phyloP scores from a whole-genome alignment of 2,888 invertebrate species.

The Drosophila borealis region DNA sequence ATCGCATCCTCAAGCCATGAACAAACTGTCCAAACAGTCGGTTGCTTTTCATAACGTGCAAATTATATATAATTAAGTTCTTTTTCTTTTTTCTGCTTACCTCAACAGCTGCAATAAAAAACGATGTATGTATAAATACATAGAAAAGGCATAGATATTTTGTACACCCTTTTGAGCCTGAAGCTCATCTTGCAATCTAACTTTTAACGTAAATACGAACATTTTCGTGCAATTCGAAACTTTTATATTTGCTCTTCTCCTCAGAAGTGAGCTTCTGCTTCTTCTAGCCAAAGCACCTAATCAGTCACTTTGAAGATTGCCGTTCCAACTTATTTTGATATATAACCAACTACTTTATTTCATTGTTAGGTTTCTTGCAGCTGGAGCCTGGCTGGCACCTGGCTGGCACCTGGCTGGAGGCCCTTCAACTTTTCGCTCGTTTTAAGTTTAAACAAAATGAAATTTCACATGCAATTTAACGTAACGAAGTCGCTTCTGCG shows the following conservation, averaged over 20 bases:
- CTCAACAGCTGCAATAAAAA: too few species aligned
- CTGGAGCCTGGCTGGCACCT: constrained; percentile 4
- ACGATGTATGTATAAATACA: too few species aligned
- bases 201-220: not conserved
- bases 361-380: constrained; percentile 5
- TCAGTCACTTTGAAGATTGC: constrained; percentile 15
- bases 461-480: constrained; percentile 37
- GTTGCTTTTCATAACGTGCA: too few species aligned
- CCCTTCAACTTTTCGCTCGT: constrained; percentile 6
- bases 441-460: constrained; percentile 35
- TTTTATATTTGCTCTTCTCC: not conserved
- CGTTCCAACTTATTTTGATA: constrained; percentile 3
- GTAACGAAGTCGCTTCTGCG: constrained; percentile 37
- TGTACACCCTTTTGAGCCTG: not conserved
- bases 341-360: constrained; percentile 3
- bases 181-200: not conserved
- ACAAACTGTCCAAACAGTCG: too few species aligned
- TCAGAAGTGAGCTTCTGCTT: not conserved
- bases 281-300: not conserved
- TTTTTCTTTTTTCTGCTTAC: too few species aligned
- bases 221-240: not conserved
- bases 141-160: not conserved
- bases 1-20: too few species aligned
- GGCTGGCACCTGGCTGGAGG: constrained; percentile 2
- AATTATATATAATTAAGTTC: too few species aligned